Evolutionary conservation across 2,113 vertebrate genomes (phyloP).

Genomic region (Apistogramma diplotaenia): DNA sequence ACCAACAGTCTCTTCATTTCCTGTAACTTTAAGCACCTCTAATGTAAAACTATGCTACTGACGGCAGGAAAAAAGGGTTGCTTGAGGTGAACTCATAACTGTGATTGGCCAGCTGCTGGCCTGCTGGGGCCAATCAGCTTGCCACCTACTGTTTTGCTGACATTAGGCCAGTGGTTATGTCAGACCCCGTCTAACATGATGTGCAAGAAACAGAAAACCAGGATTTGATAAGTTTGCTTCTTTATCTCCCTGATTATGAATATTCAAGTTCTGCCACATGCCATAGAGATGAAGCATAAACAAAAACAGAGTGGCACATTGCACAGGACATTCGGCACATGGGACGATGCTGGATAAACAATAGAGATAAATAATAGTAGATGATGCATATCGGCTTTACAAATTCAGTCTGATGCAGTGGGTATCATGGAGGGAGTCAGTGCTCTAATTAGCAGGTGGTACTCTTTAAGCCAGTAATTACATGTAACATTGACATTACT

Average conservation of each 20-base stretch:
- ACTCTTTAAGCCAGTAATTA: neutral
- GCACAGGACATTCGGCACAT: neutral
- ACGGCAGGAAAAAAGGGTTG: neutral
- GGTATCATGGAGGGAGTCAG: neutral
- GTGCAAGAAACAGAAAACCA: neutral
- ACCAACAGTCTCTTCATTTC: neutral
- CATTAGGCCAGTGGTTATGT: neutral
- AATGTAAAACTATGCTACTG: neutral
- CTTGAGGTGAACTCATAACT: neutral
- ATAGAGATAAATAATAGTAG: neutral
- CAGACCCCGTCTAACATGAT: neutral
- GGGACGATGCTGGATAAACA: neutral
- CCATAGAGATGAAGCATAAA: neutral
- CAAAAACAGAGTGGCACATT: neutral
- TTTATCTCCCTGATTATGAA: neutral
- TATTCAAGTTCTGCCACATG: neutral
- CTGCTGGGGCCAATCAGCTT: neutral
- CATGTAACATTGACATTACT: neutral
- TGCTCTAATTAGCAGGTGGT: constrained; percentile 8
- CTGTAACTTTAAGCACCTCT: neutral
- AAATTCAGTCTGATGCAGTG: neutral
- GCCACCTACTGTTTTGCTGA: neutral
- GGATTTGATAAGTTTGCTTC: neutral
- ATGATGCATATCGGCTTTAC: neutral
- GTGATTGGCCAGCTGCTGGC: neutral